These are phyloP conservation scores for Lumbricus terrestris DNA, from an alignment of 2,888 invertebrate genomes.

Conservation along the genomic window DNA sequence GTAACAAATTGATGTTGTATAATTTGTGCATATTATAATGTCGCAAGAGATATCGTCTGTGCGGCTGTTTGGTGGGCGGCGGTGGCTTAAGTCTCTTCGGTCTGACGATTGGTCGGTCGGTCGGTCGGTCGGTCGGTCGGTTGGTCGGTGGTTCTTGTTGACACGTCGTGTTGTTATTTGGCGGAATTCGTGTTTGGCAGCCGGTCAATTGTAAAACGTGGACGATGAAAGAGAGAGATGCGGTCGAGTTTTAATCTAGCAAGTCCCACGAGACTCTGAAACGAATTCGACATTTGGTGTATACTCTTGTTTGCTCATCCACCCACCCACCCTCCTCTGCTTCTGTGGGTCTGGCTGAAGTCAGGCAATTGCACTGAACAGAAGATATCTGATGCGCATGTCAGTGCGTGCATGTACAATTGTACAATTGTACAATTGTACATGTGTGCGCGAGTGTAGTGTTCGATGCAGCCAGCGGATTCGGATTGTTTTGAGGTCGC, in stretches of 20 bases:
- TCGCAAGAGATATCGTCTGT: background rate
- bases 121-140: too few relatives aligned
- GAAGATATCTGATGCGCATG: background rate
- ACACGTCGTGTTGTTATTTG: background rate
- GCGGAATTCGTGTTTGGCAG: background rate
- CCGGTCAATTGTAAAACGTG: background rate
- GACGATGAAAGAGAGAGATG: conserved; percentile 6
- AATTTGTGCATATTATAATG: background rate
- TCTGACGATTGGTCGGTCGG: background rate
- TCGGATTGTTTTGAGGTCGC: background rate
- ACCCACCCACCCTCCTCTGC: too few relatives aligned
- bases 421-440: too few relatives aligned
- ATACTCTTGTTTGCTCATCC: background rate
- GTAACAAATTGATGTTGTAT: background rate
- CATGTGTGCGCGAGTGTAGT: background rate
- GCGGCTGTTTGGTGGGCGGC: background rate
- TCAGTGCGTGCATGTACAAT: background rate
- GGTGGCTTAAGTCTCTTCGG: background rate
- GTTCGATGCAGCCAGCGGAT: background rate
- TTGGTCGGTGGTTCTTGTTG: background rate
- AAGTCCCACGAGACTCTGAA: background rate
- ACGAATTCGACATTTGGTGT: background rate
- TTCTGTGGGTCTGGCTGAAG: background rate
- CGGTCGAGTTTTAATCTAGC: background rate
- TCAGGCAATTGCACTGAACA: background rate